Percentiles rank a stretch among this genome's conserved stretches.
phyloP scores from a whole-genome alignment of 2,888 invertebrate species.

The Slavum lentiscoides region DNA sequence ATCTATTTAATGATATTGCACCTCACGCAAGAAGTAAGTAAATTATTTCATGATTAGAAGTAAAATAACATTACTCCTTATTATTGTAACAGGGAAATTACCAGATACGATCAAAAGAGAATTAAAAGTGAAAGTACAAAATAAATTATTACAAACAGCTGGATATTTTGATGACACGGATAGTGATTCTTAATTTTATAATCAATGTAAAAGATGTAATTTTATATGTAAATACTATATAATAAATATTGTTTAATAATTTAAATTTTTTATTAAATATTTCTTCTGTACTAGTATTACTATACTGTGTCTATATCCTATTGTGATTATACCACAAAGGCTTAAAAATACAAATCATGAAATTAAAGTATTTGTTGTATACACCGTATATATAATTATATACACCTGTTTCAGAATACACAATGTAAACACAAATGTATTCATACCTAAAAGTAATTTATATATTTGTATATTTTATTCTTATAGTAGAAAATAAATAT shows the following conservation, averaged over 20 bases:
- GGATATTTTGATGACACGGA: conserved; percentile 49
- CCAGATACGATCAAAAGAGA: conserved; percentile 49
- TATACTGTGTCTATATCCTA: too few relatives aligned
- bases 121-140: conserved; percentile 47
- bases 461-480: too few relatives aligned
- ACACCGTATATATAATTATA: too few relatives aligned
- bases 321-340: too few relatives aligned
- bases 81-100: conserved; percentile 26
- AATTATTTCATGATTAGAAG: not conserved
- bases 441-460: too few relatives aligned
- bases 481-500: too few relatives aligned
- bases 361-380: too few relatives aligned
- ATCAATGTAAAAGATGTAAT: not conserved
- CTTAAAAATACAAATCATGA: too few relatives aligned
- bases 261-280: too few relatives aligned
- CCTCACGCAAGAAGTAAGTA: conserved; percentile 43
- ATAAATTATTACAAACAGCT: conserved; percentile 43
- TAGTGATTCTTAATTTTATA: conserved; percentile 25
- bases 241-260: not conserved
- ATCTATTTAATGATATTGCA: conserved; percentile 44
- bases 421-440: too few relatives aligned
- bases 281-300: too few relatives aligned
- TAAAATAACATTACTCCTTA: not conserved
- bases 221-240: not conserved
- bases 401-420: too few relatives aligned